A percentile compares a stretch with the other conserved stretches of the same genome.
Evolutionary conservation across 2,888 invertebrate species (phyloP).

Genomic region (Scaptomyza caliginosa): DNA sequence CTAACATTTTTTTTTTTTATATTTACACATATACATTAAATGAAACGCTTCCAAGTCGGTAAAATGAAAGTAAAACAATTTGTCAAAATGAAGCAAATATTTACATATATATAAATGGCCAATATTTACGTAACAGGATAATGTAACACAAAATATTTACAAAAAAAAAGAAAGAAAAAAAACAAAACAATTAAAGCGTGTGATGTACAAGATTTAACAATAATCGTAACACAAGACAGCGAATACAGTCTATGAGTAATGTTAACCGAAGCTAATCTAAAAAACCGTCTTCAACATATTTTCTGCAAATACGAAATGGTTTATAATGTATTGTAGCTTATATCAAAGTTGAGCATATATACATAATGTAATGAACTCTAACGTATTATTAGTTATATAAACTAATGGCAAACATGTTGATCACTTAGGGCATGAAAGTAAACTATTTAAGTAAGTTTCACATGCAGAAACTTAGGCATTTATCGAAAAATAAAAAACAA

Average conservation of each 20-base stretch:
- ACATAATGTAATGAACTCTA: constrained; percentile 47
- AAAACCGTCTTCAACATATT: constrained; percentile 62
- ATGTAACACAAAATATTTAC: constrained; percentile 56
- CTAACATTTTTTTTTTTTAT: constrained; percentile 27
- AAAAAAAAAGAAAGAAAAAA: constrained; percentile 1
- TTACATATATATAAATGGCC: constrained; percentile 30
- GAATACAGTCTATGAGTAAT: constrained; percentile 61
- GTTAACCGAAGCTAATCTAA: constrained; percentile 57
- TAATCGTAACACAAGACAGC: constrained; percentile 77
- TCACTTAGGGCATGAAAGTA: constrained; percentile 46
- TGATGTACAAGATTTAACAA: constrained; percentile 69
- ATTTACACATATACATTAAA: constrained; percentile 5
- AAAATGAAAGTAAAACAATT: constrained; percentile 23
- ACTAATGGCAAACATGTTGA: constrained; percentile 42
- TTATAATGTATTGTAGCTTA: constrained; percentile 47
- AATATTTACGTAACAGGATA: constrained; percentile 47
- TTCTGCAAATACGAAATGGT: constrained; percentile 34
- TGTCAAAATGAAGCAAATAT: constrained; percentile 36
- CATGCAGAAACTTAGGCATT: constrained; percentile 68
- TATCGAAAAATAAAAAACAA: constrained; percentile 43
- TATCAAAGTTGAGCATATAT: constrained; percentile 60
- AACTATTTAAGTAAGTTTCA: constrained; percentile 55
- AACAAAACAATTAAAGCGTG: constrained; percentile 36
- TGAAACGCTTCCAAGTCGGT: constrained; percentile 49
- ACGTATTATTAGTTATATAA: constrained; percentile 59